Percentiles rank a stretch among this genome's conserved stretches.
Evolutionary conservation across 2,113 vertebrate species (phyloP).

Genomic region (Caracal caracal): DNA sequence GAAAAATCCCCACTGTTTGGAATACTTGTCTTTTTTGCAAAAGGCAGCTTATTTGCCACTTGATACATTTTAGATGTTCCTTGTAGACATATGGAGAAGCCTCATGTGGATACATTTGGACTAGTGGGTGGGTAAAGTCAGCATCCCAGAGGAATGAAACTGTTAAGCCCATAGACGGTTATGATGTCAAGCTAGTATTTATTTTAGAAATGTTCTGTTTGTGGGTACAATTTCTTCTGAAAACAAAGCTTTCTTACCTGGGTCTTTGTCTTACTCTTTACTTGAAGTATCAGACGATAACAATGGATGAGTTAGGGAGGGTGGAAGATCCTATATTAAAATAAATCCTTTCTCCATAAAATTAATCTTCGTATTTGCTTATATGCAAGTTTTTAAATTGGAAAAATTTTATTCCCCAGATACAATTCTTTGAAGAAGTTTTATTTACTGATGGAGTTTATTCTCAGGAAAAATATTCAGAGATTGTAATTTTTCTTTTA

Average conservation of each 20-base stretch:
- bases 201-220: conserved; percentile 27
- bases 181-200: background rate
- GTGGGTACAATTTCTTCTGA: background rate
- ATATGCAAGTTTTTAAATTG: conserved; percentile 4
- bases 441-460: background rate
- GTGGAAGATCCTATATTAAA: background rate
- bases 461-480: background rate
- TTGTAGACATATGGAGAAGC: background rate
- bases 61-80: background rate
- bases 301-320: background rate
- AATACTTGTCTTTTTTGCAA: background rate
- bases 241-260: background rate
- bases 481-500: conserved; percentile 1
- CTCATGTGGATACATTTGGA: background rate
- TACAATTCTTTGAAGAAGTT: background rate
- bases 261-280: conserved; percentile 24
- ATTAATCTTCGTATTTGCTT: background rate
- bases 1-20: background rate
- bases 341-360: conserved; percentile 29
- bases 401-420: background rate
- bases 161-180: background rate
- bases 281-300: background rate
- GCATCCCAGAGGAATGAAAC: background rate
- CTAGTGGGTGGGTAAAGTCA: background rate
- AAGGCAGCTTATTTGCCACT: background rate